Evolutionary conservation across 2,888 invertebrate species (phyloP).

Genomic region (Pyrgus malvae): DNA sequence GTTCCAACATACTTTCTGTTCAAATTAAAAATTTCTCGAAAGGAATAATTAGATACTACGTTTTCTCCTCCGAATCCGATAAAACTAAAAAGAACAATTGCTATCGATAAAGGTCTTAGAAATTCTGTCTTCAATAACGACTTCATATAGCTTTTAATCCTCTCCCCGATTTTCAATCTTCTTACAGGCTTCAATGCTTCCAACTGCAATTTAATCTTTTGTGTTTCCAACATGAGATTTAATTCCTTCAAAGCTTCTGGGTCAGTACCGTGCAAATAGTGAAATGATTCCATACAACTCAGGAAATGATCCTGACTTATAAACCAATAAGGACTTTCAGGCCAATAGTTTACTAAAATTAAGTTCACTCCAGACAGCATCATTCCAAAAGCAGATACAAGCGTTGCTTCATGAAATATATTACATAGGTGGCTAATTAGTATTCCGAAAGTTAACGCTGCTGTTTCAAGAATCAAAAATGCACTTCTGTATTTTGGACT

Average conservation of each 20-base stretch:
- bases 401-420: conserved; percentile 11
- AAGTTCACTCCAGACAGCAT: conserved; percentile 7
- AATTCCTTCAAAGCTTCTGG: conserved; percentile 18
- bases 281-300: conserved; percentile 19
- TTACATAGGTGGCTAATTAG: conserved; percentile 18
- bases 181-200: conserved; percentile 20
- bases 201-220: conserved; percentile 22
- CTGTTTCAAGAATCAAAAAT: conserved; percentile 18
- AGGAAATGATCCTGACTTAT: conserved; percentile 17
- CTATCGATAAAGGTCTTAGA: conserved; percentile 20
- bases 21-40: conserved; percentile 19
- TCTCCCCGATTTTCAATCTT: conserved; percentile 23
- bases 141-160: conserved; percentile 23
- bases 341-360: conserved; percentile 13
- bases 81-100: conserved; percentile 23
- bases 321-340: conserved; percentile 20
- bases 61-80: conserved; percentile 22
- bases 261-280: conserved; percentile 18
- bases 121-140: conserved; percentile 21
- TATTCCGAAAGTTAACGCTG: conserved; percentile 21
- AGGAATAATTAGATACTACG: conserved; percentile 2
- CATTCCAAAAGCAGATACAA: conserved; percentile 16
- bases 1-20: conserved; percentile 18
- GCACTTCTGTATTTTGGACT: conserved; percentile 19
- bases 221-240: conserved; percentile 16